Percentiles rank a stretch among this genome's conserved stretches.
These are phyloP conservation scores for Mirza zaza DNA, from an alignment of 2,113 vertebrate genomes.

Conservation along the genomic window DNA sequence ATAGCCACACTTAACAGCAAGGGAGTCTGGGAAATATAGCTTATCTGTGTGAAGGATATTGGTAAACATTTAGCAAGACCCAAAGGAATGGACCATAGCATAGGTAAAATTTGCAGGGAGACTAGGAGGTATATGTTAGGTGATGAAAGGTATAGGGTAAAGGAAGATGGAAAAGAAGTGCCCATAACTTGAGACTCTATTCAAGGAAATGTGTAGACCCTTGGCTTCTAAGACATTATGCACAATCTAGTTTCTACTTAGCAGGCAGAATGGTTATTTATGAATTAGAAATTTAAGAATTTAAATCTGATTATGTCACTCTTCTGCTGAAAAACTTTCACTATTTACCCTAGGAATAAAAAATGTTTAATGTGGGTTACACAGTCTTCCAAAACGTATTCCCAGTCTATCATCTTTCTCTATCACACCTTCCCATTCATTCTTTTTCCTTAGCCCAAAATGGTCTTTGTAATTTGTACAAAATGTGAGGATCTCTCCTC, in stretches of 20 bases:
- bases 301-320: background rate
- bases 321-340: background rate
- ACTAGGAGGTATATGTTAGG: background rate
- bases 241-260: background rate
- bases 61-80: background rate
- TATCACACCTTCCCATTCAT: background rate
- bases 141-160: background rate
- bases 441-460: background rate
- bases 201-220: background rate
- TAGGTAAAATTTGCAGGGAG: background rate
- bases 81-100: background rate
- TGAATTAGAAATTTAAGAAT: background rate
- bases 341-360: background rate
- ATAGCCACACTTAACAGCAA: background rate
- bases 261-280: background rate
- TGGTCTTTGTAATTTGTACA: background rate
- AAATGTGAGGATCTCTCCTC: background rate
- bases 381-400: background rate
- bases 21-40: background rate
- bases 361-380: background rate
- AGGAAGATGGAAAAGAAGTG: background rate
- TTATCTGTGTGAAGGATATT: background rate
- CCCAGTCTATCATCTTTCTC: background rate
- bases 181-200: background rate
- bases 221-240: background rate